A percentile compares a stretch with the other conserved stretches of the same genome.
Conservation (phyloP, 2,797 vertebrate genomes). For the Gambelia wislizenii region DNA sequence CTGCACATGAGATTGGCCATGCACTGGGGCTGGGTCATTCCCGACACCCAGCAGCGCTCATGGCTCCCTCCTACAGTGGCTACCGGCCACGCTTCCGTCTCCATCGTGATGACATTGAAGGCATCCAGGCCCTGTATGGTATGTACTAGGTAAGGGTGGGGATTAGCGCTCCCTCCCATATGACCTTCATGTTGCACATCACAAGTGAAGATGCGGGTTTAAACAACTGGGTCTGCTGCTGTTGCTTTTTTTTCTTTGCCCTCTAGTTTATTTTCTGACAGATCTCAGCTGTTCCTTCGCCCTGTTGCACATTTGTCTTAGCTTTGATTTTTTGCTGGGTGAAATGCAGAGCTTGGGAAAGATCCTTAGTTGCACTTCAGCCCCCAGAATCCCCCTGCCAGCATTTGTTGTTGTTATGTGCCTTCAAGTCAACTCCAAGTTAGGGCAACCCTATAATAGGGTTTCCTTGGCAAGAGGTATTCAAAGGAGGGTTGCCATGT, state of each 20-base stretch:
- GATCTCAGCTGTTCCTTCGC: not conserved
- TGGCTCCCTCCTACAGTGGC: slow-evolving; percentile 87
- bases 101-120: slow-evolving; percentile 86
- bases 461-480: no score
- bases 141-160: slow-evolving; percentile 43
- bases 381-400: not conserved
- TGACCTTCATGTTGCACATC: not conserved
- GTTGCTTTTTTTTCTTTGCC: not conserved
- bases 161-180: not conserved
- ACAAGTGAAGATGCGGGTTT: not conserved
- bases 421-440: no score
- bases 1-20: slow-evolving; percentile 91
- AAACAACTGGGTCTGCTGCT: not conserved
- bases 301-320: no score
- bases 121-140: slow-evolving; percentile 91
- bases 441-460: no score
- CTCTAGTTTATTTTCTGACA: not conserved
- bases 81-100: slow-evolving; percentile 84
- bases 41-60: slow-evolving; percentile 83
- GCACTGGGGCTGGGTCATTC: slow-evolving; percentile 91
- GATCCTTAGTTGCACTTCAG: not conserved
- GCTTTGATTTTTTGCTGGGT: not conserved
- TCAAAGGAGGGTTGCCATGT: no score
- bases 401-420: no score
- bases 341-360: not conserved